Conservation (phyloP, 2,113 vertebrate genomes). For the Lepus americanus region DNA sequence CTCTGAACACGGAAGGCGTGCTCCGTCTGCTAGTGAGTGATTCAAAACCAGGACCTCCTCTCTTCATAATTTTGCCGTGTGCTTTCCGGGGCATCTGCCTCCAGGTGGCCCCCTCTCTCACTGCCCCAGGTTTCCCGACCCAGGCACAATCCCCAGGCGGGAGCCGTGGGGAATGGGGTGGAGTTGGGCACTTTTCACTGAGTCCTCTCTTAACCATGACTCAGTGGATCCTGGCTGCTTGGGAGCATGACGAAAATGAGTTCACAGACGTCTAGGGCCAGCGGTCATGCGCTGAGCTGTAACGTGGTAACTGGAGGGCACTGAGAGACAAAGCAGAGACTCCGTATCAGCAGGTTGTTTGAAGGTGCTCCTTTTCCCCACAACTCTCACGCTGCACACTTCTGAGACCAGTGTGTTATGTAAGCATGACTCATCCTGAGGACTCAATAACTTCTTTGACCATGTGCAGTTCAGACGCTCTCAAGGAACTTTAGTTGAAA, state of each 20-base stretch:
- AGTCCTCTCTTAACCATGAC: neutral
- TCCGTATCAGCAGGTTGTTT: neutral
- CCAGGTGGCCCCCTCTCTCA: neutral
- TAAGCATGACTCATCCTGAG: conserved; percentile 19
- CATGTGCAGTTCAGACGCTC: neutral
- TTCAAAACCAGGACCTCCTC: neutral
- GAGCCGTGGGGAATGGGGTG: neutral
- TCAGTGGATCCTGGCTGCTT: neutral
- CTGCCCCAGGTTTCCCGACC: neutral
- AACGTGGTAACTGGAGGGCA: conserved; percentile 7
- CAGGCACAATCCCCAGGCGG: neutral
- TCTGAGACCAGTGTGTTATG: neutral
- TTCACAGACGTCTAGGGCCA: neutral
- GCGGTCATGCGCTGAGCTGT: neutral
- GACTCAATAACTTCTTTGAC: neutral
- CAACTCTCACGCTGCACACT: neutral
- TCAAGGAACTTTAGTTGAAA: neutral
- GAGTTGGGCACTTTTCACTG: neutral
- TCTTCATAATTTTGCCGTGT: neutral
- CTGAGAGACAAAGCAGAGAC: neutral
- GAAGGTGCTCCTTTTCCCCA: neutral
- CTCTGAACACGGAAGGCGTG: neutral
- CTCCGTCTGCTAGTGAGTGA: neutral
- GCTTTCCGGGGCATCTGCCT: neutral
- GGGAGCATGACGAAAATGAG: neutral